Evolutionary conservation across 2,113 vertebrate genomes (phyloP), one percentile per base, ranked within the genome.

Genomic region (Psittacula cyanocephala): DNA sequence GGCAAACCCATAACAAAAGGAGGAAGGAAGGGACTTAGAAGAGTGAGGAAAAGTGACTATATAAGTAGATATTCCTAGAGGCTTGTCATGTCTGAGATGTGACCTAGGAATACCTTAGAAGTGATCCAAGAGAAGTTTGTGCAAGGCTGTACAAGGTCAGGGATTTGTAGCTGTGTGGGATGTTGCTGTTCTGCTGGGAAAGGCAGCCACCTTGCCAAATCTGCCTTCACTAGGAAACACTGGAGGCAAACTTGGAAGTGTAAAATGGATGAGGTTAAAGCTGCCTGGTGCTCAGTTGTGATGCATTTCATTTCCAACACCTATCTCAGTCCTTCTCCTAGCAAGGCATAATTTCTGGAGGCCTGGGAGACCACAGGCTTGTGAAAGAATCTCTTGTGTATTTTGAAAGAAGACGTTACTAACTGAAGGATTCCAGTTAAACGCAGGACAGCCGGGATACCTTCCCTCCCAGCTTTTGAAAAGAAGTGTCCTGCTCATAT

Each of bases 21-120:
- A 93, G 91, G 88, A 97, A 95, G 83, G 95, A 93, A 96, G 57
- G 79, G 79, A 88, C 63, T 88, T 69, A 28, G 63, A 92, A 82
- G 33, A 94, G 27, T 3, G 0, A 91, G 70, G 83, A 93, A 65
- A 92, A 92, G 25, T 69, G 55, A 49, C 57, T 64, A 24, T 46
- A 31, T 69, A 69, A 81, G 35, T 90, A 80, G 44, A n/a, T 95
- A 88, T 83, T 94, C 79, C 50, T 91, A 78, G 57, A 88, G 65
- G 37, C 64, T 96, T 88, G 55, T 57, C 27, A 20, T 44, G 47
- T 68, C 47, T 94, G 50, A 37, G 82, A 79, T 81, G 50, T 91
- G 90, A 84, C 82, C 80, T 78, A 65, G 65, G 72, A 93, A 86
- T 91, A 83, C 60, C 65, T 89, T 31, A 88, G 72, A 86, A 39